Percentiles rank a stretch among this genome's conserved stretches.
Evolutionary conservation across 2,888 invertebrate species (phyloP).

Genomic region (Heterodera filipjevi): DNA sequence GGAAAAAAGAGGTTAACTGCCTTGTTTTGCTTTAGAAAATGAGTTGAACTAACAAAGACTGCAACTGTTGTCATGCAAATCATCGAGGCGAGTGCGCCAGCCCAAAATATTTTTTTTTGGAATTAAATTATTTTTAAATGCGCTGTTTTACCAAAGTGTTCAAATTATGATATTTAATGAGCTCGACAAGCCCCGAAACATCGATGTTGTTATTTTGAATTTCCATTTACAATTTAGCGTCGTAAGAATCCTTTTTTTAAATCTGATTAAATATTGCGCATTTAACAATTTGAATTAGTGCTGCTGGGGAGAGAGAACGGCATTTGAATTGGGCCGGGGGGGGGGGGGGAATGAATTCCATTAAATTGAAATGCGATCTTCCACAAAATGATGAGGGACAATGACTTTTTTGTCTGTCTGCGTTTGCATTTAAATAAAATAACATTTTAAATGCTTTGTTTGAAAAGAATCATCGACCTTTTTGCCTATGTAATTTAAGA

Average conservation of each 20-base stretch:
- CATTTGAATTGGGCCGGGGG: not conserved
- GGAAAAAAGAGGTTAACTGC: not conserved
- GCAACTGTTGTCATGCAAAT: conserved; percentile 19
- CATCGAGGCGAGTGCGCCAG: conserved; percentile 3
- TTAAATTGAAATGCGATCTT: not conserved
- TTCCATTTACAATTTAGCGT: not conserved
- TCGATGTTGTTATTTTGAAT: not conserved
- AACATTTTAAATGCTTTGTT: no score
- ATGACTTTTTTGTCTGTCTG: no score
- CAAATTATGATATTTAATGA: not conserved
- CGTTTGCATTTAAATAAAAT: not conserved
- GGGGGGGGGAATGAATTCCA: not conserved
- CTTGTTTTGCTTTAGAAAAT: conserved; percentile 34
- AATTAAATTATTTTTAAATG: no score
- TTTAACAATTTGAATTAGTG: not conserved
- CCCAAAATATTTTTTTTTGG: not conserved
- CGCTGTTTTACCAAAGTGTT: conserved; percentile 7
- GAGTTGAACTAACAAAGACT: conserved; percentile 37
- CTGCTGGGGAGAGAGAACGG: not conserved
- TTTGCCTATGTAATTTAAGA: no score
- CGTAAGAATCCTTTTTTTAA: no score
- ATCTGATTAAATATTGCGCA: no score
- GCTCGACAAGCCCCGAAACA: not conserved
- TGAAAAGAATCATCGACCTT: no score
- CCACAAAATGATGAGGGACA: not conserved